These are phyloP conservation scores for Empidonax traillii DNA, from an alignment of 2,113 vertebrate species.

Conservation along the genomic window DNA sequence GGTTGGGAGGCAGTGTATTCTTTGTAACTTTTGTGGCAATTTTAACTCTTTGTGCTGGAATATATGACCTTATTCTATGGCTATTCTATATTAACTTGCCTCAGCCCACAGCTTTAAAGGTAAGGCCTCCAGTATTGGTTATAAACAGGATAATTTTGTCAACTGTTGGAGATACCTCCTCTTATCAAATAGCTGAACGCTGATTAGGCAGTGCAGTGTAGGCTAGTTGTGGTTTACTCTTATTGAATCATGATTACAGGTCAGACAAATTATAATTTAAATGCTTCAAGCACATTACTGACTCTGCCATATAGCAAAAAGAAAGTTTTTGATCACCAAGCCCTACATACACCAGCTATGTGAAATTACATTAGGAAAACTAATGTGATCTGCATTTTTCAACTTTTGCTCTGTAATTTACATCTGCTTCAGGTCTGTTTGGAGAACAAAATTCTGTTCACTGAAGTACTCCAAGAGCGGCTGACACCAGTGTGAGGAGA, in stretches of 20 bases:
- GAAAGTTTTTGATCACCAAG: not conserved
- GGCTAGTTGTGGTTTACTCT: slow-evolving; percentile 4
- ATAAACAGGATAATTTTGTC: slow-evolving; percentile 13
- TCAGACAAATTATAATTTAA: slow-evolving; percentile 20
- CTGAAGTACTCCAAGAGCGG: not conserved
- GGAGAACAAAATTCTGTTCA: not conserved
- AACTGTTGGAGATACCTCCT: not conserved
- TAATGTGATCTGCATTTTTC: not conserved
- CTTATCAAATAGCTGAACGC: slow-evolving; percentile 36
- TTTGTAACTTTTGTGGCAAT: not conserved
- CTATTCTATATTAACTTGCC: not conserved
- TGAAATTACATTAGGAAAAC: not conserved
- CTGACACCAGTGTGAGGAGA: not conserved
- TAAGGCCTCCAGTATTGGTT: not conserved
- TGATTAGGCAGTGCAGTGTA: slow-evolving; percentile 17
- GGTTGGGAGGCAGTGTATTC: not conserved
- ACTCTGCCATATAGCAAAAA: not conserved
- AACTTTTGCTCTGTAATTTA: not conserved
- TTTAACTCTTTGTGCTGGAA: not conserved
- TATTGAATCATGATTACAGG: slow-evolving; percentile 25
- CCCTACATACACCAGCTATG: not conserved
- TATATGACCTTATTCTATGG: not conserved
- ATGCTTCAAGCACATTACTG: not conserved
- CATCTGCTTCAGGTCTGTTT: not conserved
- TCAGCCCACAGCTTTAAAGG: not conserved